Conservation (phyloP, 2,797 vertebrate species). For the Calcarius lapponicus region DNA sequence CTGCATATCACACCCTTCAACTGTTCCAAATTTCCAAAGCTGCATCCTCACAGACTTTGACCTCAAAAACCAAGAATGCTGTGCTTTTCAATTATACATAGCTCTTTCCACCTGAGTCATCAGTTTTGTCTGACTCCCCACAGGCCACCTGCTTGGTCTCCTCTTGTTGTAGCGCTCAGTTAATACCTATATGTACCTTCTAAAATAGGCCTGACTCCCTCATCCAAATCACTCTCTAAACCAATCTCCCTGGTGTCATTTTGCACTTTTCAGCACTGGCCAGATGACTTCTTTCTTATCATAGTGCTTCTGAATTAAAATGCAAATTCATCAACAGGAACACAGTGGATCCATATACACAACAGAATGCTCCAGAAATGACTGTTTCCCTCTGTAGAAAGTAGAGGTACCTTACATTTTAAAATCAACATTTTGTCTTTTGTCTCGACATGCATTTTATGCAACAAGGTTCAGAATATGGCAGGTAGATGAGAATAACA, state of each 20-base stretch:
- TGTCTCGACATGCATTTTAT: neutral
- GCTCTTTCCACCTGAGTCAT: neutral
- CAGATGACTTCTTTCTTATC: neutral
- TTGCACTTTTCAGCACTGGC: neutral
- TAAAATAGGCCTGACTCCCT: neutral
- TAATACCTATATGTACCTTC: neutral
- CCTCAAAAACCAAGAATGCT: neutral
- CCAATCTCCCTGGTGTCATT: neutral
- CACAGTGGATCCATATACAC: rapidly evolving
- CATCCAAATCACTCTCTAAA: neutral
- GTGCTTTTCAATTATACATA: neutral
- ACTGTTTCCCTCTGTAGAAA: neutral
- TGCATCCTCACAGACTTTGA: neutral
- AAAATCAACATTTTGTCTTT: neutral
- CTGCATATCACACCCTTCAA: neutral
- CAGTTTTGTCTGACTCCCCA: neutral
- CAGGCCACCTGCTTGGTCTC: neutral
- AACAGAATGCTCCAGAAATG: neutral
- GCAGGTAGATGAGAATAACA: neutral
- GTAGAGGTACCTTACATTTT: neutral
- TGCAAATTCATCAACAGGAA: neutral
- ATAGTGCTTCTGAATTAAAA: neutral
- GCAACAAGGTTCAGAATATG: neutral
- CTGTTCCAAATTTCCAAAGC: neutral
- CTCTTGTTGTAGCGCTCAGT: neutral